Conservation (phyloP, 2,888 invertebrate genomes). For the Drosophila longiperda region DNA sequence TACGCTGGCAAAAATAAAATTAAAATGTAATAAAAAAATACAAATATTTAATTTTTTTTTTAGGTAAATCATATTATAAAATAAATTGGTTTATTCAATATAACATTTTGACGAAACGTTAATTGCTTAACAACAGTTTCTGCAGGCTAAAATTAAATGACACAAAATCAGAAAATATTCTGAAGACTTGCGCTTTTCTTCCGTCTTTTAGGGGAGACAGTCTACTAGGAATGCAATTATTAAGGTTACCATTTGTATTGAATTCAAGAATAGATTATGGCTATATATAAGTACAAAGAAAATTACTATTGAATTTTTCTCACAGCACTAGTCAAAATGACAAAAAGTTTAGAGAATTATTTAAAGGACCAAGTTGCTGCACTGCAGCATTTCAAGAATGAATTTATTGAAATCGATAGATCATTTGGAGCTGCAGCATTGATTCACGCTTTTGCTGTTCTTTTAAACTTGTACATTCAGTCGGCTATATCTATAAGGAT, state of each 20-base stretch:
- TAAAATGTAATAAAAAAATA: too few species aligned
- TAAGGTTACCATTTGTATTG: not conserved
- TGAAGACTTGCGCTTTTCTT: not conserved
- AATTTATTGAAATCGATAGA: not conserved
- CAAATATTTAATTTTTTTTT: conserved; percentile 14
- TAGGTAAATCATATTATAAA: conserved; percentile 6
- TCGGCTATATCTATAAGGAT: not conserved
- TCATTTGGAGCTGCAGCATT: not conserved
- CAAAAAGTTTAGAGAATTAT: not conserved
- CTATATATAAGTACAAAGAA: not conserved
- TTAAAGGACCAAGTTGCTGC: not conserved
- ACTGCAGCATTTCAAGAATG: not conserved
- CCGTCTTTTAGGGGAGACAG: not conserved
- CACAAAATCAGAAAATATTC: not conserved
- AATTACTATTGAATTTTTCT: conserved; percentile 17
- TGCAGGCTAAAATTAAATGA: conserved; percentile 70
- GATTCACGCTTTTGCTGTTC: not conserved
- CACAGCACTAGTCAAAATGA: not conserved
- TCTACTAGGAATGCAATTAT: conserved; percentile 1
- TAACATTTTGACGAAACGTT: not conserved
- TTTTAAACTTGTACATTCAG: not conserved
- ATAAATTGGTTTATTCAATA: not conserved
- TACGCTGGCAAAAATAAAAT: not conserved
- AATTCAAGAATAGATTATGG: not conserved
- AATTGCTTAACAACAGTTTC: conserved; percentile 44